Conservation (phyloP, 2,113 vertebrate species). For the Aptenodytes patagonicus region DNA sequence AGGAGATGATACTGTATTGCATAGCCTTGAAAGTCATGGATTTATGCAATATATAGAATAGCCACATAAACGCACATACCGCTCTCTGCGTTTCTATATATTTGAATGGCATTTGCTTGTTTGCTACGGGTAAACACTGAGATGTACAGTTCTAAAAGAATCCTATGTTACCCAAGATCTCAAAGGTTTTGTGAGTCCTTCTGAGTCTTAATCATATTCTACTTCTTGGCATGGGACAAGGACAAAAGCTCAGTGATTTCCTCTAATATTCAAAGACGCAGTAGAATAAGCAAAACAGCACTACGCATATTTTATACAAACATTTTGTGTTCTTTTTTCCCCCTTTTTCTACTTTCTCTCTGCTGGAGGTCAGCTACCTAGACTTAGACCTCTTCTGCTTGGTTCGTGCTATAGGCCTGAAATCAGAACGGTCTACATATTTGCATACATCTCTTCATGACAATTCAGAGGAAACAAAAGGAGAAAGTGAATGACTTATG, state of each 20-base stretch:
- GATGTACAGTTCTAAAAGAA: neutral
- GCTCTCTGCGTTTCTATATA: neutral
- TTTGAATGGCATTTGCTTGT: neutral
- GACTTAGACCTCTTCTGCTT: neutral
- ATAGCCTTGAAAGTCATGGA: neutral
- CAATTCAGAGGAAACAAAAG: neutral
- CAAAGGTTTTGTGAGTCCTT: neutral
- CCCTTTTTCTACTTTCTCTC: neutral
- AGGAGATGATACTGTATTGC: neutral
- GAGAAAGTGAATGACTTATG: neutral
- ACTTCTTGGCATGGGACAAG: neutral
- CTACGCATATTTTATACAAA: neutral
- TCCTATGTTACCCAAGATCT: neutral
- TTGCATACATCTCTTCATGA: neutral
- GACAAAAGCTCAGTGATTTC: neutral
- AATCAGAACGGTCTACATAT: neutral
- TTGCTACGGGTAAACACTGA: neutral
- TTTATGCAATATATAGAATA: neutral
- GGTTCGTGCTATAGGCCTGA: neutral
- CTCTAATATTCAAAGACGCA: neutral
- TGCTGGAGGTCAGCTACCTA: neutral
- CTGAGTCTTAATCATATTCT: neutral
- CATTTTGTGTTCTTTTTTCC: neutral
- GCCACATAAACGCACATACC: neutral
- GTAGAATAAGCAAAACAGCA: neutral